Base-by-base conservation (phyloP, 2,888 invertebrate species). In the Pardosa pseudoannulata region DNA sequence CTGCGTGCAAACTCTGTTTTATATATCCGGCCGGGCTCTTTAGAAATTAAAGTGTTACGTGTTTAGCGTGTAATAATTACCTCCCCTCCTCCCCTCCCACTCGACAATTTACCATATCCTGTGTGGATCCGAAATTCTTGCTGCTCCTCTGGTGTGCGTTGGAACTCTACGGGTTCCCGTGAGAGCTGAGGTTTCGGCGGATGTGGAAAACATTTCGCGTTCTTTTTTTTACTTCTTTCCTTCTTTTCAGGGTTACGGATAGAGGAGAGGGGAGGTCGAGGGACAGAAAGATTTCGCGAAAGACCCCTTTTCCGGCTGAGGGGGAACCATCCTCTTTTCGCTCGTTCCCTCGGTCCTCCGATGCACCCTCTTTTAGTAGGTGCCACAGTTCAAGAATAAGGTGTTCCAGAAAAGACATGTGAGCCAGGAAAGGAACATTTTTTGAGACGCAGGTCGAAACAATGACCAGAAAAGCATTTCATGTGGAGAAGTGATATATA, bases 241-340 rank as follows among this genome's bases (percentile, higher is more conserved):
- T 56, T 56, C 56, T 56, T 56, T 56, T 56, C 56, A 56, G 56
- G 56, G 56, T 56, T 56, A 23, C 56, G 23, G 56, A 56, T 56
- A 23, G 76, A 41, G 62, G 19, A 62, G 56, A 31, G 73, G 62
- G 73, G 62, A 11, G 23, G n/a, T 28, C 56, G 36, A 39, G 50
- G 73, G 28, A 76, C 32, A 70, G 70, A 46, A n/a, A n/a, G n/a
- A n/a, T n/a, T n/a, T n/a, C n/a, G n/a, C n/a, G n/a, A n/a, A n/a
- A 62, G 76, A 75, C 75, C 75, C 71, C 19, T n/a, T 82, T 82
- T 82, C 75, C 82, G 82, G 80, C 67, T 19, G 56, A 23, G 56
- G 56, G 46, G 46, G 56, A 23, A 5, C 56, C 23, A 56, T 23
- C 56, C 56, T 23, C 11, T 56, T 56, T 46, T 5, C 16, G 19